Evolutionary conservation across 2,797 vertebrate genomes (phyloP), one percentile per base, ranked within the genome.

Genomic region (Sciaenops ocellatus): DNA sequence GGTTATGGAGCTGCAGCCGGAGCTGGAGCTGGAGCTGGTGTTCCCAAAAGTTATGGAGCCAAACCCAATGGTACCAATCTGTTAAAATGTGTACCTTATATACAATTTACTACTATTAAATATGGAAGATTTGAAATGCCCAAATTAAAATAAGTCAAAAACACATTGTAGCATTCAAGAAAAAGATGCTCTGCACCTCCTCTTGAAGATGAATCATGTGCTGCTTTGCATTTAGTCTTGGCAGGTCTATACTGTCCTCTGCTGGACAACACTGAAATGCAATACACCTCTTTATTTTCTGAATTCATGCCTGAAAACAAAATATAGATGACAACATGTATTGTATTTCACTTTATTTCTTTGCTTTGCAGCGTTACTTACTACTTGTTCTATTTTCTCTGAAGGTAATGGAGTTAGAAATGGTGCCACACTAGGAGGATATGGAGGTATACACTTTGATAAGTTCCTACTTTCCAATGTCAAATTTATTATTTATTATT

Each of bases 391-490:
- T 16, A 1, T 30, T 78, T 72, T 77, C 20, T 48, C 12, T 57
- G 1, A 56, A 94, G 85, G 79, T 65, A 82, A 89, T 28, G 80
- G 87, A 83, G 69, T 59, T 17, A 65, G 75, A 57, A 89, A 86
- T 48, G 86, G 79, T n/a, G 87, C 84, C 61, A 34, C 83, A 12
- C 62, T 88, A 0, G 79, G 85, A 18, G 86, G 78, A 73, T 85
- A 84, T 38, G 82, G 77, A 78, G 70, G 59, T 44, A 79, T 80
- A 76, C 67, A 46, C 1, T 84, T 75, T 3, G 76, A 86, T 91
- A 68, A 64, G 44, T 54, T 71, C 26, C 3, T 55, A 6, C 24
- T 38, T 30, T 44, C 10, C 4, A n/a, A 30, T 42, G 10, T 20
- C 2, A 54, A 11, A 54, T 76, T 20, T 12, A 50, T 65, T 12